Base-by-base conservation (phyloP, 1,140 invertebrate species). In the Cydia strobilella region DNA sequence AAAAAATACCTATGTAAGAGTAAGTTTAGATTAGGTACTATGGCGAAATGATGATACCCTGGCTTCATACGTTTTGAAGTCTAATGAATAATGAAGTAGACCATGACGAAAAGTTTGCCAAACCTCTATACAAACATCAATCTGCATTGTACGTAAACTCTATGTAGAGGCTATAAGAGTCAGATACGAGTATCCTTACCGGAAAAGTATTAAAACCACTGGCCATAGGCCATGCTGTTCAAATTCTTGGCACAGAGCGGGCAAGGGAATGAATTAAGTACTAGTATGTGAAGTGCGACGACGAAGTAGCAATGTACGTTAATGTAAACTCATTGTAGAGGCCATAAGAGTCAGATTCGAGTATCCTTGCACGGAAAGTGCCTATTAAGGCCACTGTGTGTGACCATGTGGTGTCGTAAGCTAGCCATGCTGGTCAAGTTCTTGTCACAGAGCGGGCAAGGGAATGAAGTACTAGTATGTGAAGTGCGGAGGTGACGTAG, bases 371-470 rank as follows among this genome's bases (percentile, higher is more conserved):
- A n/a, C n/a, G n/a, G n/a, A n/a, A n/a, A n/a, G n/a, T n/a, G n/a
- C n/a, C n/a, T n/a, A n/a, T n/a, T n/a, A n/a, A 87, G 25, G 0
- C 74, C 71, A 75, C 87, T 86, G 75, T 93, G 92, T 1, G 91
- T 93, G 72, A 93, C 77, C 12, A 92, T 86, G 77, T 93, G 91
- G 51, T 88, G 83, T 0, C 91, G 77, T 6, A 93, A 84, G 0
- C 84, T 86, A 0, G 84, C 77, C 6, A 84, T 74, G 71, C 85
- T 87, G 35, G 84, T 82, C 12, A 92, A 80, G 7, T 79, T 59
- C 77, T 91, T 90, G 72, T 79, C 79, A 72, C 91, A 93, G 5
- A 93, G 72, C 45, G 92, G 91, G 51, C 92, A 93, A n/a, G n/a
- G 7, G 15, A 54, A 54, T 7, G 51, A 54, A 18, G 51, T 18